Evolutionary conservation across 2,888 invertebrate genomes (phyloP).

Genomic region (Acleris holmiana): DNA sequence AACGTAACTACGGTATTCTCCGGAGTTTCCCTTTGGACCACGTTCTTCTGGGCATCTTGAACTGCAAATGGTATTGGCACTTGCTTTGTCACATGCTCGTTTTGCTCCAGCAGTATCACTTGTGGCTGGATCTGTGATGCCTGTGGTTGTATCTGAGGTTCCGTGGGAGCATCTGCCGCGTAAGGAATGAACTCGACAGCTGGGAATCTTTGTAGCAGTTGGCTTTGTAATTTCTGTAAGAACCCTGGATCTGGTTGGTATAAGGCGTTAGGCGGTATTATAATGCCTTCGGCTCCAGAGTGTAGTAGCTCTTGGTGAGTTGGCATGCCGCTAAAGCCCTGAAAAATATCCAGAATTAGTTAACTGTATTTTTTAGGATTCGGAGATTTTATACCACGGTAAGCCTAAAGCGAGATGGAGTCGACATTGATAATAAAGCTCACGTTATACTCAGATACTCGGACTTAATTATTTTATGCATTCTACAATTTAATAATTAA

Average conservation of each 20-base stretch:
- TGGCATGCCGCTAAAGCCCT: conserved; percentile 61
- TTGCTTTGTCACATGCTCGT: conserved; percentile 62
- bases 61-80: conserved; percentile 55
- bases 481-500: too few relatives aligned
- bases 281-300: conserved; percentile 65
- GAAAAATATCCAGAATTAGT: conserved; percentile 37
- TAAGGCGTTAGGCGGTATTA: conserved; percentile 70
- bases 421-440: too few relatives aligned
- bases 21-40: conserved; percentile 72
- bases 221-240: conserved; percentile 73
- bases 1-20: conserved; percentile 64
- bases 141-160: conserved; percentile 35
- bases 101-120: conserved; percentile 58
- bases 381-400: too few relatives aligned
- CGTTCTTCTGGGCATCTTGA: conserved; percentile 59
- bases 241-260: conserved; percentile 82
- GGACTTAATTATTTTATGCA: too few relatives aligned
- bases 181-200: conserved; percentile 76
- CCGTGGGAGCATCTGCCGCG: conserved; percentile 55
- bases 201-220: conserved; percentile 69
- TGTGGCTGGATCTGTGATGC: conserved; percentile 42
- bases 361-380: neutral
- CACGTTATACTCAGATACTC: too few relatives aligned
- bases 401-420: too few relatives aligned
- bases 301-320: conserved; percentile 65